Evolutionary conservation across 1,140 invertebrate species (phyloP).

Genomic region (Cydia splendana): DNA sequence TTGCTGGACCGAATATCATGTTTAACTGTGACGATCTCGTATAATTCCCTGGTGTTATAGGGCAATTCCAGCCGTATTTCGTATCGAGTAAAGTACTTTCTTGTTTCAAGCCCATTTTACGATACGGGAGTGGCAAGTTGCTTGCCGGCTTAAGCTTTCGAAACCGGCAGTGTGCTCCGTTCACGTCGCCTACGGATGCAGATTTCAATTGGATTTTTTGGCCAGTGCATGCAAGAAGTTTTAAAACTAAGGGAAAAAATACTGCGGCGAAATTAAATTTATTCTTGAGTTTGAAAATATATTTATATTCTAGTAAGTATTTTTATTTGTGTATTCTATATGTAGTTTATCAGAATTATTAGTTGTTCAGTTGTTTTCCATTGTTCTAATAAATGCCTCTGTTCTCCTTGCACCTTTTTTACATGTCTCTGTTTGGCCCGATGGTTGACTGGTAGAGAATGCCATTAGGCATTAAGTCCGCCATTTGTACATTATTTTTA

Average conservation of each 20-base stretch:
- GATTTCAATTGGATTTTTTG: constrained; percentile 1
- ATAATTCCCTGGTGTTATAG: background rate
- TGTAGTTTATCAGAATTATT: no score
- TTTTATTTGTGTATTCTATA: no score
- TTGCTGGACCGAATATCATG: background rate
- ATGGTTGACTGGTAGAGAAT: no score
- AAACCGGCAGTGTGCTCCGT: background rate
- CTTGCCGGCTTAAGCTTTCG: background rate
- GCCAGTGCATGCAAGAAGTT: background rate
- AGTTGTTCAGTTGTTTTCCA: no score
- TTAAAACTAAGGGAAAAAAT: background rate
- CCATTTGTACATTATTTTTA: no score
- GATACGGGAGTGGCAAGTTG: background rate
- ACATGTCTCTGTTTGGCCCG: no score
- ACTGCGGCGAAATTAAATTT: background rate
- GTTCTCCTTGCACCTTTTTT: no score
- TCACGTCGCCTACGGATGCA: background rate
- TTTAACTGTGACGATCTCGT: background rate
- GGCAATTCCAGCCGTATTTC: background rate
- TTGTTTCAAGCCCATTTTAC: background rate
- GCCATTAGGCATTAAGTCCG: no score
- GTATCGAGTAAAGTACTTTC: background rate
- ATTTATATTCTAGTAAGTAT: no score
- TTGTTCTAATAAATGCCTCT: no score
- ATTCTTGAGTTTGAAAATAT: background rate